phyloP scores from a whole-genome alignment of 2,888 invertebrate species.

The Formica aserva region DNA sequence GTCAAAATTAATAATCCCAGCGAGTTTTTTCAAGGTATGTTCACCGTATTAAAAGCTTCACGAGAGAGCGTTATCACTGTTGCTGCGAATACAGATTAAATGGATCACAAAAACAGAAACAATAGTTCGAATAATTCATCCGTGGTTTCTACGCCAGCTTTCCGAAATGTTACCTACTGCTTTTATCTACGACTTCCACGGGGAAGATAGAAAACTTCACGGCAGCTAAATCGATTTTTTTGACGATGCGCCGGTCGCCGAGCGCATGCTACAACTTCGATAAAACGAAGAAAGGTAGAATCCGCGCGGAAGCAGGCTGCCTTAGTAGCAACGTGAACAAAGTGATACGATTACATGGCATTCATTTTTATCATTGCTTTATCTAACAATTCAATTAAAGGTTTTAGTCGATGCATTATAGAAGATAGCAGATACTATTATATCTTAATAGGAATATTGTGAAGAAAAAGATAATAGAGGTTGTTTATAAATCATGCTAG shows the following conservation, averaged over 20 bases:
- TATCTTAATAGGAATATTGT: neutral
- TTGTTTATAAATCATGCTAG: neutral
- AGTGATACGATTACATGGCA: slow-evolving; percentile 27
- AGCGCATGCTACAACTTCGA: slow-evolving; percentile 32
- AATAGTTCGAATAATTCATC: slow-evolving; percentile 37
- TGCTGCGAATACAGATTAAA: slow-evolving; percentile 3
- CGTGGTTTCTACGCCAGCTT: slow-evolving; percentile 7
- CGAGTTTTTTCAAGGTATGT: neutral
- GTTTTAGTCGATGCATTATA: slow-evolving; percentile 12
- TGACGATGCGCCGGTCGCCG: slow-evolving; percentile 39
- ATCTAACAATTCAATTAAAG: slow-evolving; percentile 22
- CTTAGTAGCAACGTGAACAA: neutral
- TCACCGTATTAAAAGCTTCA: neutral
- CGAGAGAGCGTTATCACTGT: neutral
- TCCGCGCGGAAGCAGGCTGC: neutral
- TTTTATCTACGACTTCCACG: slow-evolving; percentile 44
- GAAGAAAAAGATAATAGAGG: neutral
- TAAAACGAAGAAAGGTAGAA: slow-evolving; percentile 2
- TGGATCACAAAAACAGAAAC: slow-evolving; percentile 19
- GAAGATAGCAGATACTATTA: neutral
- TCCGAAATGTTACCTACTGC: slow-evolving; percentile 30
- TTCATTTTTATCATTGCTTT: slow-evolving; percentile 43
- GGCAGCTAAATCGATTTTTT: slow-evolving; percentile 50
- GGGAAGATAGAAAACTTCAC: slow-evolving; percentile 46
- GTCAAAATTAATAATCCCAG: neutral